phyloP scores from a whole-genome alignment of 2,113 vertebrate genomes.

The Loxodonta africana region DNA sequence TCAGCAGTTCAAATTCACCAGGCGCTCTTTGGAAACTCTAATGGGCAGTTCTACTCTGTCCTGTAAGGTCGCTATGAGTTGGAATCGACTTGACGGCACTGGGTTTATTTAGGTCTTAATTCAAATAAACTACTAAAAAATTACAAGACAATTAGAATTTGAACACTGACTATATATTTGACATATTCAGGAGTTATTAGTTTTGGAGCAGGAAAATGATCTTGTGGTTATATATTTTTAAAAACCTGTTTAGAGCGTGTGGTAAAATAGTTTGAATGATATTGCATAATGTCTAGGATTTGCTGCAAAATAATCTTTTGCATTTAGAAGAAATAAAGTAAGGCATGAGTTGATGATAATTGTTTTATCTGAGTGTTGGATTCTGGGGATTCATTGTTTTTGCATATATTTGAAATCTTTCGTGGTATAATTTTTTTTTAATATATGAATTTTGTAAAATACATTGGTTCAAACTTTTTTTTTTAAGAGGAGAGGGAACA shows the following conservation, averaged over 20 bases:
- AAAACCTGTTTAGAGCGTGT: neutral
- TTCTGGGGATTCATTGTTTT: neutral
- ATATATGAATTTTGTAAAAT: neutral
- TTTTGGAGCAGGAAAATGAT: conserved; percentile 32
- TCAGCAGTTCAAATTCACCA: too few relatives aligned
- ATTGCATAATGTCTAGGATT: neutral
- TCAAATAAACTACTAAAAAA: conserved; percentile 24
- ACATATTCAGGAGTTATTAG: neutral
- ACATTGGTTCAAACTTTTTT: conserved; percentile 6
- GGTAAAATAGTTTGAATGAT: conserved; percentile 1
- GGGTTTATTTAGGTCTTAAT: conserved; percentile 4
- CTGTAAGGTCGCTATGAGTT: too few relatives aligned
- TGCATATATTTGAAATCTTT: conserved; percentile 20
- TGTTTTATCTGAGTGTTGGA: neutral
- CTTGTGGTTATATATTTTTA: neutral
- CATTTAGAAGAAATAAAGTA: conserved; percentile 45
- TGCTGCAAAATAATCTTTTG: conserved; percentile 32
- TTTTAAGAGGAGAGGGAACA: neutral
- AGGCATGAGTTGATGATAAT: neutral
- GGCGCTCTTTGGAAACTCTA: too few relatives aligned
- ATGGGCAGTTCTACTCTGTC: too few relatives aligned
- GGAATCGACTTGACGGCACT: too few relatives aligned
- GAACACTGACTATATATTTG: neutral
- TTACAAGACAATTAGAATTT: neutral
- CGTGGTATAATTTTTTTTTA: neutral